Conservation (phyloP, 2,113 vertebrate species). For the Balaeniceps rex region DNA sequence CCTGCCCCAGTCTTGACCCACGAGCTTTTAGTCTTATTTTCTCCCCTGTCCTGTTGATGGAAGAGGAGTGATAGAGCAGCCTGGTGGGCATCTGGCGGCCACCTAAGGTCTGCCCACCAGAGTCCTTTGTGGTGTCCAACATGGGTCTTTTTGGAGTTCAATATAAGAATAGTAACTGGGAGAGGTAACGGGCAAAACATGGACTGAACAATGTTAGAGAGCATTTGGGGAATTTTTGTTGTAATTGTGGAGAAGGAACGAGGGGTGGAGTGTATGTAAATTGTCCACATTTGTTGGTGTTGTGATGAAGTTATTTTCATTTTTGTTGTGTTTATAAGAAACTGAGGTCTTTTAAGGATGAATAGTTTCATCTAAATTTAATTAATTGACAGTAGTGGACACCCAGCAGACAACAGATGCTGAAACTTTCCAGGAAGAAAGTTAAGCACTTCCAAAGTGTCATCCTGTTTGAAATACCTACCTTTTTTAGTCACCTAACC, state of each 20-base stretch:
- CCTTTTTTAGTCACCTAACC: background rate
- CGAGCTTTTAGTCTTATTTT: too few relatives aligned
- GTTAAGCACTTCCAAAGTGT: background rate
- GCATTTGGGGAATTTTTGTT: background rate
- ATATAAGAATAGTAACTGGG: background rate
- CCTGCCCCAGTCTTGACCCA: too few relatives aligned
- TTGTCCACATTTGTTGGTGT: background rate
- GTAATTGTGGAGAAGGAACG: background rate
- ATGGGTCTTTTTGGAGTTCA: background rate
- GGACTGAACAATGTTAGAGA: background rate
- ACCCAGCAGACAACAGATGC: background rate
- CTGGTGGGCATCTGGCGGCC: too few relatives aligned
- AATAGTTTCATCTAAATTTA: background rate
- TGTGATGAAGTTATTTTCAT: background rate
- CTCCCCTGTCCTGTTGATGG: too few relatives aligned
- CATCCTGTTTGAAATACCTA: background rate
- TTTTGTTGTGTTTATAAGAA: background rate
- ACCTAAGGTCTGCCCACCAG: too few relatives aligned
- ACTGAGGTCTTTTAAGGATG: background rate
- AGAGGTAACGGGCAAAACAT: background rate
- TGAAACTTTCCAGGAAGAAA: background rate
- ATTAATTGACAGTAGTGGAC: background rate
- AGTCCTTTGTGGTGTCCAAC: background rate
- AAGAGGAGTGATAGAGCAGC: too few relatives aligned
- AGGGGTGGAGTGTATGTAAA: background rate